Evolutionary conservation across 1,140 invertebrate genomes (phyloP), one percentile per base, ranked within the genome.

Genomic region (Tetraneura akinire): DNA sequence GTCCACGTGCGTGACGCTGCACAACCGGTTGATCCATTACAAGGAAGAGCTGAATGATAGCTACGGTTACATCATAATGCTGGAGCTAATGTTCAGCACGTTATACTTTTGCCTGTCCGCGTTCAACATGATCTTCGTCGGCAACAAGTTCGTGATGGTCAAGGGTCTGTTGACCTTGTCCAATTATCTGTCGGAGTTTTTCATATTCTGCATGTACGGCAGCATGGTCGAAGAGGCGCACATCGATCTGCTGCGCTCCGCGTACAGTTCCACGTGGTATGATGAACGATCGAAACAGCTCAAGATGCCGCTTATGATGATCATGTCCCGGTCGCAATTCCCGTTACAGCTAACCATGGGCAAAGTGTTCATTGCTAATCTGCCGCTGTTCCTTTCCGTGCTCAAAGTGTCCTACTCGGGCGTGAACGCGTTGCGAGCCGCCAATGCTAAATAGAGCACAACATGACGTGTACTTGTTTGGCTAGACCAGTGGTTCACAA

Each of bases 141-240:
- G 64, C 64, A 68, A 68, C 64, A 11, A 13, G 37, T 68, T 68
- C 21, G 21, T 47, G 0, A 68, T 68, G n/a, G 64, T 45, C 64
- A 68, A 68, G 29, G 64, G 64, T 1, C 37, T 68, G 42, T 5
- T 68, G 37, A 68, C 64, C 5, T 11, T 68, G 1, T 23, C 37
- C 64, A 68, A 68, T n/a, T 68, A 68, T 21, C 6, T 68, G 21
- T n/a, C 64, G 21, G 64, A 68, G 13, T 21, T 68, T 10, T 68
- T 68, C 37, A 47, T 68, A 21, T 68, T 68, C 21, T 68, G 64
- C 64, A 68, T 68, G 64, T 68, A 47, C 13, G 64, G 64, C 42
- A 68, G 64, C 13, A 68, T 68, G 64, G 64, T 68, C 37, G 64
- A 68, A 21, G 64, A 47, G 11, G 21, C 64, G 0, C 64, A 68